These are phyloP conservation scores for Drosophila seclusa DNA, from an alignment of 2,888 invertebrate genomes.

Conservation along the genomic window DNA sequence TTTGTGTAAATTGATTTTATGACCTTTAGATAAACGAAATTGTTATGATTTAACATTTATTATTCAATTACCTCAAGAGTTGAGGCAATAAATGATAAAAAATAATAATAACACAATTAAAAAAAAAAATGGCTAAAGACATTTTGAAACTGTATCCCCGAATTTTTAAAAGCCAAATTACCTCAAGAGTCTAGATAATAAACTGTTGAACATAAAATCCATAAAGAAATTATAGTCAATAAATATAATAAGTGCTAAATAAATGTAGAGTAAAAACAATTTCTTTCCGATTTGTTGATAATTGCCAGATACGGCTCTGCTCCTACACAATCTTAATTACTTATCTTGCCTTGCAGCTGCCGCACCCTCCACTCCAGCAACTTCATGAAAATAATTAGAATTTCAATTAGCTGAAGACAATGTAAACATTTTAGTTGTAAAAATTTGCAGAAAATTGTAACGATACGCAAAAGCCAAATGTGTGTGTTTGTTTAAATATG, in stretches of 20 bases:
- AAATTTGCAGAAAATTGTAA: constrained; percentile 24
- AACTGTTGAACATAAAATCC: background rate
- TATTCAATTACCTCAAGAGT: constrained; percentile 13
- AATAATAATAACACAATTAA: background rate
- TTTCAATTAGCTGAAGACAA: constrained; percentile 63
- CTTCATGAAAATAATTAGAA: constrained; percentile 47
- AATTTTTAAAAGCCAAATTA: background rate
- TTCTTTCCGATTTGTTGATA: constrained; percentile 25
- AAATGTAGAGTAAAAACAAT: background rate
- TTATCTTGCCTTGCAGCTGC: constrained; percentile 14
- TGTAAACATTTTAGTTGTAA: constrained; percentile 52
- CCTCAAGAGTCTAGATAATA: constrained; percentile 1
- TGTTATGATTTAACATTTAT: constrained; percentile 21
- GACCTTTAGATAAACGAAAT: constrained; percentile 35
- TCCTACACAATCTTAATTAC: constrained; percentile 31
- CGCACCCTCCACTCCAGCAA: background rate
- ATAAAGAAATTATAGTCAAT: constrained; percentile 2
- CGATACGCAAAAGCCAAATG: constrained; percentile 14
- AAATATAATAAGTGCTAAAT: constrained; percentile 11
- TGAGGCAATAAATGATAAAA: background rate
- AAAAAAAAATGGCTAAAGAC: background rate
- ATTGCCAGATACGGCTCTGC: constrained; percentile 9
- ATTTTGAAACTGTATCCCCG: background rate
- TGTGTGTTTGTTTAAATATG: constrained; percentile 2
- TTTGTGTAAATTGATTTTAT: constrained; percentile 29